Conservation (phyloP, 2,113 vertebrate genomes). For the Megaceryle maxima region DNA sequence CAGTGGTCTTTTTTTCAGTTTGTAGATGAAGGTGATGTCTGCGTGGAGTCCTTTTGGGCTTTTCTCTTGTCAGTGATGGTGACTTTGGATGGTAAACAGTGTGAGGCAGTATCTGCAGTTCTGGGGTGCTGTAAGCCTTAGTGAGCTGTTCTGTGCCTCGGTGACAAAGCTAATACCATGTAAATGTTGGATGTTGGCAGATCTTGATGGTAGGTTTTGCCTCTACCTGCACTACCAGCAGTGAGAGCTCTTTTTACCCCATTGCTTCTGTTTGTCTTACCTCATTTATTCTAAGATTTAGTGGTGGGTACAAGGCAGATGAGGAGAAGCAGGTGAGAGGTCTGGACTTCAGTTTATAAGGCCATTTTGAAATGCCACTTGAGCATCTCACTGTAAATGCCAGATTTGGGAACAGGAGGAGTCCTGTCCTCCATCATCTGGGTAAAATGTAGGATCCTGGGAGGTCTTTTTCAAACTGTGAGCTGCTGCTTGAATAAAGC, state of each 20-base stretch:
- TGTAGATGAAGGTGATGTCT: background rate
- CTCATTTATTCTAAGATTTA: background rate
- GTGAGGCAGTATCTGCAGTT: background rate
- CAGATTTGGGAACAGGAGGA: background rate
- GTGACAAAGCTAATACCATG: background rate
- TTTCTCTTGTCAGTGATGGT: background rate
- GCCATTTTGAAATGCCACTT: background rate
- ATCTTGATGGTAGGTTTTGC: background rate
- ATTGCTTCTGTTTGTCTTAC: background rate
- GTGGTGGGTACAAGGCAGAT: background rate
- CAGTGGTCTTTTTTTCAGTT: fast-evolving
- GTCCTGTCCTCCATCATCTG: background rate
- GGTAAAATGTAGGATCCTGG: background rate
- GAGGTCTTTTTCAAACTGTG: background rate
- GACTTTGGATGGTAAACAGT: background rate
- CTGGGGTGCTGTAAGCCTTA: background rate
- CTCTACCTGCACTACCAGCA: background rate
- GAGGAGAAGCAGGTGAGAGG: background rate
- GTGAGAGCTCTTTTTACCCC: background rate
- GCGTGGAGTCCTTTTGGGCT: background rate
- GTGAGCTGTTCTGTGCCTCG: background rate
- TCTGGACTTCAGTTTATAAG: background rate
- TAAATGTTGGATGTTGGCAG: background rate
- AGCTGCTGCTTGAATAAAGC: conserved; percentile 21
- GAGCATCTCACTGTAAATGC: background rate